A percentile compares a stretch with the other conserved stretches of the same genome.
These are phyloP conservation scores for Megamerina dolium DNA, from an alignment of 2,888 invertebrate species.

Conservation along the genomic window DNA sequence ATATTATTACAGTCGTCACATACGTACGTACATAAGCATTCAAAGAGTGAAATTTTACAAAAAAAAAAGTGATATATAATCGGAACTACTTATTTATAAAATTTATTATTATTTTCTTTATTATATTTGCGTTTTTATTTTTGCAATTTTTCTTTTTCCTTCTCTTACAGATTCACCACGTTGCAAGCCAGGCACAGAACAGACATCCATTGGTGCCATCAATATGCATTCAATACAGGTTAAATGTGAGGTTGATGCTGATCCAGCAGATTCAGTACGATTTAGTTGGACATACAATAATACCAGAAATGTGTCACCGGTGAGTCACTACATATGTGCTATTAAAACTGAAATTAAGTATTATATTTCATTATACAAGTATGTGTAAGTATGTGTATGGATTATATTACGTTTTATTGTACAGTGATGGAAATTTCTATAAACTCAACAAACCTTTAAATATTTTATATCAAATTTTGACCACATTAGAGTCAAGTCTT, in stretches of 20 bases:
- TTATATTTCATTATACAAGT: background rate
- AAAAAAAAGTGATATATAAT: too few relatives aligned
- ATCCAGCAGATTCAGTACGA: slow-evolving; percentile 62
- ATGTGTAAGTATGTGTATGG: background rate
- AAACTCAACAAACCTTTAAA: too few relatives aligned
- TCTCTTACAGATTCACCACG: slow-evolving; percentile 68
- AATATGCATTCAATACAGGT: slow-evolving; percentile 68
- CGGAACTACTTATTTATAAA: too few relatives aligned
- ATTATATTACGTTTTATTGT: slow-evolving; percentile 1
- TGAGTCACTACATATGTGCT: slow-evolving; percentile 51
- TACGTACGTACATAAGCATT: background rate
- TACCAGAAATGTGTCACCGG: slow-evolving; percentile 68
- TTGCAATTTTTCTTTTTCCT: slow-evolving; percentile 5
- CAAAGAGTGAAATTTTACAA: too few relatives aligned
- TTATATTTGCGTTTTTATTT: background rate
- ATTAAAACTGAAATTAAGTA: background rate
- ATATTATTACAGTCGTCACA: slow-evolving; percentile 1
- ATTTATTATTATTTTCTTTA: too few relatives aligned
- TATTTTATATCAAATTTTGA: too few relatives aligned
- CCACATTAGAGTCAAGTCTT: too few relatives aligned
- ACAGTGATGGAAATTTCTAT: too few relatives aligned
- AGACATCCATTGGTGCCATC: slow-evolving; percentile 65
- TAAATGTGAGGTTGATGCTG: slow-evolving; percentile 75
- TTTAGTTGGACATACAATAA: slow-evolving; percentile 85
- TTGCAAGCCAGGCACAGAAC: slow-evolving; percentile 66